Percentiles rank a stretch among this genome's conserved stretches.
Conservation (phyloP, 2,113 vertebrate species). For the Ranitomeya imitator region DNA sequence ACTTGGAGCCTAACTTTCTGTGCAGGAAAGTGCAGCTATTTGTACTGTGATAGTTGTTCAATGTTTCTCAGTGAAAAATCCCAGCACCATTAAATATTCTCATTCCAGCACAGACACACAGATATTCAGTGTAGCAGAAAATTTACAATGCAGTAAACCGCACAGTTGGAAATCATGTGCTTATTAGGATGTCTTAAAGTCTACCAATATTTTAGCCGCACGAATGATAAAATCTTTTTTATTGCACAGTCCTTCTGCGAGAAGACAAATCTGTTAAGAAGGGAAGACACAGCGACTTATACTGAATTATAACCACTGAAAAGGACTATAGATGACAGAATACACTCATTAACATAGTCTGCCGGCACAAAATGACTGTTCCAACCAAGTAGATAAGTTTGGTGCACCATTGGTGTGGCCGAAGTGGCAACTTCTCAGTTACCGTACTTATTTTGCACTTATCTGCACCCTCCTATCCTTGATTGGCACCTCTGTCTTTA, state of each 20-base stretch:
- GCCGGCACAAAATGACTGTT: too few relatives aligned
- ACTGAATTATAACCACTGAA: not conserved
- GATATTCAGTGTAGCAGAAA: not conserved
- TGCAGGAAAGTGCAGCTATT: not conserved
- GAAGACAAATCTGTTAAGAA: not conserved
- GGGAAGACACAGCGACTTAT: not conserved
- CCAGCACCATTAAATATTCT: not conserved
- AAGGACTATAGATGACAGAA: not conserved
- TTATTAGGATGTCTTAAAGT: constrained; percentile 16
- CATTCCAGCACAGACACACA: not conserved
- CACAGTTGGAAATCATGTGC: constrained; percentile 6
- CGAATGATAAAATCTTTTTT: not conserved
- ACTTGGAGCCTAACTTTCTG: constrained; percentile 4
- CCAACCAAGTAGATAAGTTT: too few relatives aligned
- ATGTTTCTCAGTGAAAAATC: not conserved
- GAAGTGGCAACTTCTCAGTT: too few relatives aligned
- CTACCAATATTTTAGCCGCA: not conserved
- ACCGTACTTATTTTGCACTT: too few relatives aligned
- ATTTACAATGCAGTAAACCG: constrained; percentile 10
- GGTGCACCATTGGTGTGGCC: too few relatives aligned
- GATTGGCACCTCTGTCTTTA: too few relatives aligned
- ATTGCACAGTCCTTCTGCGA: not conserved
- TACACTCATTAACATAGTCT: not conserved
- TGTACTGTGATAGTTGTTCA: not conserved
- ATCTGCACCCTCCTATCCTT: too few relatives aligned